Percentiles rank a stretch among this genome's conserved stretches.
phyloP scores from a whole-genome alignment of 2,888 invertebrate genomes.

The Unio delphinus region DNA sequence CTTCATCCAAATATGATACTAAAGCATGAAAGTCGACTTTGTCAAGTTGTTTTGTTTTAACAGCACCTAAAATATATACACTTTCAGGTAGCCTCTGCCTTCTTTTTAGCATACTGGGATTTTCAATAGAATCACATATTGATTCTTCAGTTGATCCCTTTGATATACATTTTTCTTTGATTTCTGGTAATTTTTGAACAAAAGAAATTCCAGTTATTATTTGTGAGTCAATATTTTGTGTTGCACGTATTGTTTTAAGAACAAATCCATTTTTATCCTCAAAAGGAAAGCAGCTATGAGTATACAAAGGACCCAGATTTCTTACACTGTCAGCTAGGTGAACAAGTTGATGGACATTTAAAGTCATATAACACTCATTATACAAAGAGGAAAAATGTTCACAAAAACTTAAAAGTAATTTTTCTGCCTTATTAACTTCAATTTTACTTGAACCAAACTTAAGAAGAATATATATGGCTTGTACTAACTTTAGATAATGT shows the following conservation, averaged over 20 bases:
- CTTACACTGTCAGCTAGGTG: conserved; percentile 18
- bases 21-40: conserved; percentile 1
- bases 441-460: no score
- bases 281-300: conserved; percentile 16
- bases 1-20: conserved; percentile 1
- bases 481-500: no score
- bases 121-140: conserved; percentile 11
- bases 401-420: no score
- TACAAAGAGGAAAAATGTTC: conserved; percentile 2
- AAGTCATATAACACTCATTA: conserved; percentile 9
- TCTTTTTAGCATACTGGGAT: conserved; percentile 6
- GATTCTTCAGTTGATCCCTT: conserved; percentile 2
- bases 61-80: conserved; percentile 4
- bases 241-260: conserved; percentile 14
- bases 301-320: conserved; percentile 16
- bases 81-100: conserved; percentile 1
- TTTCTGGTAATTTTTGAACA: conserved; percentile 16
- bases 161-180: conserved; percentile 11
- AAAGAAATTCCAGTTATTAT: conserved; percentile 16
- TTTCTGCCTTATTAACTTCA: no score
- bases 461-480: no score
- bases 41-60: conserved; percentile 1
- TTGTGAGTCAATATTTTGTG: conserved; percentile 15
- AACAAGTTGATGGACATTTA: conserved; percentile 16
- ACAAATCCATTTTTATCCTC: conserved; percentile 17